A percentile compares a stretch with the other conserved stretches of the same genome.
phyloP scores from a whole-genome alignment of 2,888 invertebrate species.

The Machimus rusticus region DNA sequence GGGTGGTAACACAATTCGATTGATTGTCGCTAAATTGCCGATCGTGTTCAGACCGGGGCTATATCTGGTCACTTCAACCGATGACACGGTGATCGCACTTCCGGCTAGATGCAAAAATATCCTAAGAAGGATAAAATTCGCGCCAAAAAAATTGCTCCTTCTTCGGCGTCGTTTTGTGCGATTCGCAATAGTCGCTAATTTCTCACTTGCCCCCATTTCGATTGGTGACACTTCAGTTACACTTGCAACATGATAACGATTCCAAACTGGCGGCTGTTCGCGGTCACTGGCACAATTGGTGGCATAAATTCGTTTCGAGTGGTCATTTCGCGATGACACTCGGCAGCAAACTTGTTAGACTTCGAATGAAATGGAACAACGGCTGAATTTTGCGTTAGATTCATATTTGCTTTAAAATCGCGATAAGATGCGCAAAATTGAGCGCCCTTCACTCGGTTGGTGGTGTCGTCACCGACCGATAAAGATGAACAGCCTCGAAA shows the following conservation, averaged over 20 bases:
- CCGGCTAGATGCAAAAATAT: conserved; percentile 51
- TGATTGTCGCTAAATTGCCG: not conserved
- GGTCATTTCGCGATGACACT: not conserved
- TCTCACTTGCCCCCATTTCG: conserved; percentile 7
- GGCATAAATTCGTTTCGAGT: not conserved
- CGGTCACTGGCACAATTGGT: not conserved
- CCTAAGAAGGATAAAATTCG: conserved; percentile 48
- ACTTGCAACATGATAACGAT: not conserved
- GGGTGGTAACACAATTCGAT: conserved; percentile 8
- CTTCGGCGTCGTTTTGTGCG: conserved; percentile 48
- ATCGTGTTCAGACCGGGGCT: not conserved
- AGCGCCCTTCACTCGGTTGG: not conserved
- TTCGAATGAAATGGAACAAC: not conserved
- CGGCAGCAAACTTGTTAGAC: not conserved
- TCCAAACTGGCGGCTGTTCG: not conserved
- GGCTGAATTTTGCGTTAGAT: not conserved
- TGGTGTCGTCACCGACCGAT: conserved; percentile 18
- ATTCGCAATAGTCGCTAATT: conserved; percentile 17
- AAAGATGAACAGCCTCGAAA: not conserved
- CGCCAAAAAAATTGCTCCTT: conserved; percentile 49
- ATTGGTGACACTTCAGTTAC: not conserved
- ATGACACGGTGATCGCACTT: conserved; percentile 45
- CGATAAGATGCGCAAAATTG: conserved; percentile 7
- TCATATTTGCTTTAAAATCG: conserved; percentile 15
- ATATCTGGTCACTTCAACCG: conserved; percentile 21